Evolutionary conservation across 2,113 vertebrate genomes (phyloP), one percentile per base, ranked within the genome.

Genomic region (Thunnus maccoyii): DNA sequence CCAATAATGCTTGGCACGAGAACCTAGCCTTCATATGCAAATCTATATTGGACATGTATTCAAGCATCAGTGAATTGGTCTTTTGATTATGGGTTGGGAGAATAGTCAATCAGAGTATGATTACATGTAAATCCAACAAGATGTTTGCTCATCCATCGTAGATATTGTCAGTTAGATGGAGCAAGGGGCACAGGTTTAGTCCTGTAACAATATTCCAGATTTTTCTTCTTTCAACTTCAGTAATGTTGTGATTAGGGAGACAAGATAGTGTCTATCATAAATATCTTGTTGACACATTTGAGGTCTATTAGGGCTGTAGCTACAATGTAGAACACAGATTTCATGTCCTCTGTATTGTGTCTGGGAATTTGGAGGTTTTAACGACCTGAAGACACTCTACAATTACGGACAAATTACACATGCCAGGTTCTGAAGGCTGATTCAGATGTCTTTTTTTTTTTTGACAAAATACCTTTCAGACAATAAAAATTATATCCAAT

Each of bases 71-170:
- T 36, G 44, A 87, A 63, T 10, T 36, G 63, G 60, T 44, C 51
- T 67, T 80, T 60, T 71, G 77, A 72, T 86, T 83, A 54, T 69
- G 14, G 57, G 60, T 20, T 51, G 64, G 58, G 62, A 80, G 32
- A 88, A 63, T 30, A 70, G 67, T 20, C 75, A 87, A 88, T 87
- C 54, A 81, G 62, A 86, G 62, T 25, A 85, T 78, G 32, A 83
- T 85, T 78, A 58, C 47, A 83, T 60, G 57, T 63, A 54, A 76
- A 86, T 90, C 46, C 68, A 57, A 68, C 50, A 78, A 47, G n/a
- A 56, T 55, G 67, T 67, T 25, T 48, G 55, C 46, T 76, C 18
- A 74, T 47, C 14, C 63, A 8, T 47, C 32, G 56, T 30, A 46
- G 54, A 67, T 20, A 14, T 16, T 4, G 54, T 11, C 30, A 46